Conservation (phyloP, 1,140 invertebrate genomes). For the Bombus affinis region DNA sequence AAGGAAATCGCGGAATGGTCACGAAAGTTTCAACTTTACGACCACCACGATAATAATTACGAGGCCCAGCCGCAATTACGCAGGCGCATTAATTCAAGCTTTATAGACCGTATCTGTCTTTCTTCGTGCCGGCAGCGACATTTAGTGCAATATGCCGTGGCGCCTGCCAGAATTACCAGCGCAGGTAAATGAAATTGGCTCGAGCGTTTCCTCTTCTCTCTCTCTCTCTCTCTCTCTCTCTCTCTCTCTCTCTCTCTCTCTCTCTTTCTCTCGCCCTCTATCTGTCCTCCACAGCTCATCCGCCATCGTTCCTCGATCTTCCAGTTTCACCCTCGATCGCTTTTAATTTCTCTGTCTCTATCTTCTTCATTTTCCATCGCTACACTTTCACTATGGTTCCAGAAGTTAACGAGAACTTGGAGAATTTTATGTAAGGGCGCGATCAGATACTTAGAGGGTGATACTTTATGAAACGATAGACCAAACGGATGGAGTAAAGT, state of each 20-base stretch:
- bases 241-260: neutral
- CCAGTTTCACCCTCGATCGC: slow-evolving; percentile 13
- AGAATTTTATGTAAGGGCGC: neutral
- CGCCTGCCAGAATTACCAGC: slow-evolving; percentile 39
- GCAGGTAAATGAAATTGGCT: slow-evolving; percentile 62
- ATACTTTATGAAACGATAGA: neutral
- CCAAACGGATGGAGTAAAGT: neutral
- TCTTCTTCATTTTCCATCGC: neutral
- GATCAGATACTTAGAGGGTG: neutral
- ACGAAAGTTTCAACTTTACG: slow-evolving; percentile 35
- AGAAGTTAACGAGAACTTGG: neutral
- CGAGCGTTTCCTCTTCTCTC: slow-evolving; percentile 6
- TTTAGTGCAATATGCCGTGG: slow-evolving; percentile 51
- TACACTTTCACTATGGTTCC: neutral
- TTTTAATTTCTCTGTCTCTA: slow-evolving; percentile 19
- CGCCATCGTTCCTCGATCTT: neutral
- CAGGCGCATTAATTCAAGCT: slow-evolving; percentile 53
- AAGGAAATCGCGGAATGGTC: neutral
- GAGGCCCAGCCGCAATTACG: slow-evolving; percentile 44
- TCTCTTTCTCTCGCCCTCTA: neutral
- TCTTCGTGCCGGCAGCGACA: slow-evolving; percentile 17
- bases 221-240: neutral
- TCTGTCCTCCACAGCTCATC: neutral
- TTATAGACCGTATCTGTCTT: slow-evolving; percentile 62
- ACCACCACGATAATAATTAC: slow-evolving; percentile 38